A percentile compares a stretch with the other conserved stretches of the same genome.
Conservation (phyloP, 1,140 invertebrate genomes). For the Goniozus legneri region DNA sequence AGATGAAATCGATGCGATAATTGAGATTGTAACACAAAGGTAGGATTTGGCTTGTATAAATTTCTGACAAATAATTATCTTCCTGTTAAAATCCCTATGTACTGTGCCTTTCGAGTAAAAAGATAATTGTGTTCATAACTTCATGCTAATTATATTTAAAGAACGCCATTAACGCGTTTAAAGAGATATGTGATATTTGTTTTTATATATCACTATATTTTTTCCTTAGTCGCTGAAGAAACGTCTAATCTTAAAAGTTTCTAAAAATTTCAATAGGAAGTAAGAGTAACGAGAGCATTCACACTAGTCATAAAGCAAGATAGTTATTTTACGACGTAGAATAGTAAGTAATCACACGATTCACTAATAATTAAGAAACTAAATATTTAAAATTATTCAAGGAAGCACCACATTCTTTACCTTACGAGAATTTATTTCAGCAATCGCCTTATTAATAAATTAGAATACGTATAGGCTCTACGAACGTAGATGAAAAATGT, state of each 20-base stretch:
- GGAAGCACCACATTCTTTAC: too few species aligned
- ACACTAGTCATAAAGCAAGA: constrained; percentile 10
- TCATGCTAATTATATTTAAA: too few species aligned
- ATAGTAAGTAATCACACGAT: constrained; percentile 4
- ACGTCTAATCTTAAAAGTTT: neutral
- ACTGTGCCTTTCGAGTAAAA: constrained; percentile 27
- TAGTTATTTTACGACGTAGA: constrained; percentile 6
- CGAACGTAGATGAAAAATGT: too few species aligned
- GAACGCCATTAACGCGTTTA: too few species aligned
- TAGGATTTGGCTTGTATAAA: constrained; percentile 7
- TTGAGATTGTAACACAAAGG: neutral
- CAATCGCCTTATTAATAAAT: too few species aligned
- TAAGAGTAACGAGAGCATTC: neutral
- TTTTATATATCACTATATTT: neutral
- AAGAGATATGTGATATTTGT: too few species aligned
- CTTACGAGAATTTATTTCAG: too few species aligned
- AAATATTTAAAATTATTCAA: constrained; percentile 7
- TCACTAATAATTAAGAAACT: constrained; percentile 3
- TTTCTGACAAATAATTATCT: too few species aligned
- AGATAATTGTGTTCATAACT: neutral
- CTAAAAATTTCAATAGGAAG: neutral
- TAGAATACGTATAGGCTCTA: too few species aligned
- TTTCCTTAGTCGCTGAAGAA: neutral
- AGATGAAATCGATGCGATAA: neutral
- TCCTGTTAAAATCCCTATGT: too few species aligned